These are phyloP conservation scores for Mesochorus sp. DNA, from an alignment of 2,888 invertebrate species.

Conservation along the genomic window DNA sequence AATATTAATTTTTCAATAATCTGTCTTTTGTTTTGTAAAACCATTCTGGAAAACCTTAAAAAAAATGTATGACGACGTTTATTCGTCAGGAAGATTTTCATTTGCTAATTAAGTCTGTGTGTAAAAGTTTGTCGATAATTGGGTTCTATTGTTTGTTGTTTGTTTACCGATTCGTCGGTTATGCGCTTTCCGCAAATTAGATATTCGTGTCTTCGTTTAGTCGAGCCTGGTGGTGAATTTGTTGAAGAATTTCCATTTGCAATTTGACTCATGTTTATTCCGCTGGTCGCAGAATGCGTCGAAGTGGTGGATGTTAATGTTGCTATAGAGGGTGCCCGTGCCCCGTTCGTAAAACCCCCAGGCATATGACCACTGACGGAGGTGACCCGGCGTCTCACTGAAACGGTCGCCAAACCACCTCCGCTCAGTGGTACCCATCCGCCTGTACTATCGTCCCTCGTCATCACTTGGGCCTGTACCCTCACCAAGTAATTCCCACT, in stretches of 20 bases:
- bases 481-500: conserved; percentile 96
- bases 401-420: conserved; percentile 96
- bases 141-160: no score
- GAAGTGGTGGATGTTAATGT: conserved; percentile 67
- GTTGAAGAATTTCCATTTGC: conserved; percentile 76
- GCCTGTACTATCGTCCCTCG: conserved; percentile 97
- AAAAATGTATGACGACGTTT: neutral
- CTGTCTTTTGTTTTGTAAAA: no score
- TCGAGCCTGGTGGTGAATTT: conserved; percentile 81
- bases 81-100: neutral
- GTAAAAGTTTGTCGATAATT: no score
- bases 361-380: conserved; percentile 76
- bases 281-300: conserved; percentile 69
- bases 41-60: neutral
- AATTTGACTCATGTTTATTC: conserved; percentile 70
- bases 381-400: conserved; percentile 90
- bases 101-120: no score
- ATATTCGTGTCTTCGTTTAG: conserved; percentile 91
- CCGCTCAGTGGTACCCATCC: conserved; percentile 98
- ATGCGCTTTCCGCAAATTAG: conserved; percentile 96
- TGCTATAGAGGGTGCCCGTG: conserved; percentile 67
- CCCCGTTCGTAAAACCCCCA: conserved; percentile 71
- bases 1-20: no score
- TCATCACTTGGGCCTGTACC: conserved; percentile 99
- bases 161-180: conserved; percentile 94